Percentiles rank a stretch among this genome's conserved stretches.
Evolutionary conservation across 2,888 invertebrate species (phyloP).

Genomic region (Blera fallax): DNA sequence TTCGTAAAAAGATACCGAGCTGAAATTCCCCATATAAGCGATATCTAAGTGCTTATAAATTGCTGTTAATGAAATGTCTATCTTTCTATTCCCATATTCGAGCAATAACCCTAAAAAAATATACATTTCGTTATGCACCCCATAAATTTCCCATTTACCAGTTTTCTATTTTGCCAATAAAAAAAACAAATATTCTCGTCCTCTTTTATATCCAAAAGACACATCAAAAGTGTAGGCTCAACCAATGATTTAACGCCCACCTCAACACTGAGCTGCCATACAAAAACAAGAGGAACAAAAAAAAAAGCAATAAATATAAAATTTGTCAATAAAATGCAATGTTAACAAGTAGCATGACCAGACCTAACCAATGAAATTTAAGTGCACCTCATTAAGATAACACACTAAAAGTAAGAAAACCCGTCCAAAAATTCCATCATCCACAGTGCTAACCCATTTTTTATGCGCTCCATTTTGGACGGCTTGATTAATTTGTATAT

Average conservation of each 20-base stretch:
- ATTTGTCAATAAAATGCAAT: constrained; percentile 19
- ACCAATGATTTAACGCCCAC: not conserved
- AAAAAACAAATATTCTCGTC: not conserved
- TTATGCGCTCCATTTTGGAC: not conserved
- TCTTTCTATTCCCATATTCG: not conserved
- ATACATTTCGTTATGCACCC: not conserved
- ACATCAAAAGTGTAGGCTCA: not conserved
- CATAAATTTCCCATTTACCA: not conserved
- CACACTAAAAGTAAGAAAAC: not conserved
- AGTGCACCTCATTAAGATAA: constrained; percentile 4
- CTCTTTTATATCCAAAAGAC: not conserved
- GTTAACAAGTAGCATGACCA: constrained; percentile 22
- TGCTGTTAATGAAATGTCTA: not conserved
- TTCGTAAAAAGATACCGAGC: too few relatives aligned
- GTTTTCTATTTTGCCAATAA: not conserved
- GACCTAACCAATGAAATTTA: not conserved
- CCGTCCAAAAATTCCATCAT: not conserved
- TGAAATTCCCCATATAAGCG: not conserved
- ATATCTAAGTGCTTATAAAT: constrained; percentile 2
- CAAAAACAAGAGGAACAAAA: not conserved
- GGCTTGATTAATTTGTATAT: constrained; percentile 23
- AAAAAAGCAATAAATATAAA: not conserved
- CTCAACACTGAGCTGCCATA: not conserved
- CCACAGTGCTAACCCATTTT: constrained; percentile 5
- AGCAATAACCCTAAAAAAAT: not conserved